Evolutionary conservation across 2,797 vertebrate genomes (phyloP).

Genomic region (Hozukius guyotensis): DNA sequence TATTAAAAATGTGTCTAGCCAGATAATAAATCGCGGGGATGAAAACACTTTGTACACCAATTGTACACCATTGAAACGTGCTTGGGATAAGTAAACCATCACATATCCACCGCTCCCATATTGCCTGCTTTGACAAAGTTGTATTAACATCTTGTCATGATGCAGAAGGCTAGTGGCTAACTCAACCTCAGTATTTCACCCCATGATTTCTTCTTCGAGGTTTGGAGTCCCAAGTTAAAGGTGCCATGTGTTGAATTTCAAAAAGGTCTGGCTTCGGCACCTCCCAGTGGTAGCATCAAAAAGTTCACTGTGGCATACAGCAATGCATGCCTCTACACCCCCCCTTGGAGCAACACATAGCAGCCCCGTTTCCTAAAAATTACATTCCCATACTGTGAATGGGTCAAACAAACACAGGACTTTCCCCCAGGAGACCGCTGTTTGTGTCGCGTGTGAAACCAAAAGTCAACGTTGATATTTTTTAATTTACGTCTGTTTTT

Average conservation of each 20-base stretch:
- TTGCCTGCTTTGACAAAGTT: neutral
- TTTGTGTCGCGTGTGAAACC: neutral
- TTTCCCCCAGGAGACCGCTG: neutral
- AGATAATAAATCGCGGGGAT: neutral
- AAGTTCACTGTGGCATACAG: neutral
- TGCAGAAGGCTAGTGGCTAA: neutral
- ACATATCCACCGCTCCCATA: neutral
- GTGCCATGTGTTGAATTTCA: neutral
- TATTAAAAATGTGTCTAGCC: neutral
- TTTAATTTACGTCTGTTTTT: neutral
- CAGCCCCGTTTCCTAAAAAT: too few relatives aligned
- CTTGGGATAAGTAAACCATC: neutral
- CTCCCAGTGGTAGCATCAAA: neutral
- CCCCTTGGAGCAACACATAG: neutral
- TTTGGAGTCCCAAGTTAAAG: neutral
- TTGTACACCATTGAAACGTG: neutral
- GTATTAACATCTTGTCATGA: neutral
- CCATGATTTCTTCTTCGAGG: neutral
- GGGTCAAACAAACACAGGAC: too few relatives aligned
- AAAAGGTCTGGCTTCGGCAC: too few relatives aligned
- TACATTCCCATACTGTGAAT: too few relatives aligned
- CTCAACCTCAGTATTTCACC: neutral
- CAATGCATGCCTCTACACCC: neutral
- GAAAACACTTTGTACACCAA: neutral
- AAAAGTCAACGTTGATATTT: neutral